A percentile compares a stretch with the other conserved stretches of the same genome.
Conservation (phyloP, 1,140 invertebrate species). For the Condylostylus longicornis region DNA sequence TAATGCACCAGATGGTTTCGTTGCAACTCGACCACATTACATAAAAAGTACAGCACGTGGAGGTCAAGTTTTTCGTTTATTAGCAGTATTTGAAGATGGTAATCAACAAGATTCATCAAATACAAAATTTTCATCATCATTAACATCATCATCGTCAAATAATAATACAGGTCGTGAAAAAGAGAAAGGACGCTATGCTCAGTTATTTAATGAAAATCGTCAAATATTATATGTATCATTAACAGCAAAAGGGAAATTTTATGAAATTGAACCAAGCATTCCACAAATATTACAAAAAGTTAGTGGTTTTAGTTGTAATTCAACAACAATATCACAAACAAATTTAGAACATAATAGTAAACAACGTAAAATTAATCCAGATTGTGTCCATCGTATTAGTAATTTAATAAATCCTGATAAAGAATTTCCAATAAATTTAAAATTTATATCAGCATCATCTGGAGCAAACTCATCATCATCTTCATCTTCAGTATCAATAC, state of each 20-base stretch:
- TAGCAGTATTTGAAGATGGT: constrained; percentile 30
- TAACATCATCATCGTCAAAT: too few relatives aligned
- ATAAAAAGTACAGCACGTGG: constrained; percentile 27
- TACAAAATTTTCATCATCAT: constrained; percentile 1
- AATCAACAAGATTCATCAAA: constrained; percentile 19
- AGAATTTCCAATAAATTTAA: constrained; percentile 22
- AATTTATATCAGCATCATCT: constrained; percentile 24
- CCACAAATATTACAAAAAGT: constrained; percentile 27
- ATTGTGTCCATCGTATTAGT: constrained; percentile 28
- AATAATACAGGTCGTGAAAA: constrained; percentile 20
- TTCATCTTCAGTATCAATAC: too few relatives aligned
- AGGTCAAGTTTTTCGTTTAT: constrained; percentile 26
- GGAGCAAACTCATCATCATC: constrained; percentile 5
- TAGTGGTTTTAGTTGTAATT: constrained; percentile 5
- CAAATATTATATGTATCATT: constrained; percentile 29
- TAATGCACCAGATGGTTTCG: constrained; percentile 12
- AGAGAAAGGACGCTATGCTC: constrained; percentile 30
- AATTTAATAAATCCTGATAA: constrained; percentile 18
- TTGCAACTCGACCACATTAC: constrained; percentile 24
- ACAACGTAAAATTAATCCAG: constrained; percentile 28
- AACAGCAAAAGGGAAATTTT: constrained; percentile 30
- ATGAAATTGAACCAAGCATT: constrained; percentile 28
- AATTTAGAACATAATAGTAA: too few relatives aligned
- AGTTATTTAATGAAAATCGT: constrained; percentile 27
- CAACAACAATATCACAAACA: too few relatives aligned